Base-by-base conservation (phyloP, 1,140 invertebrate genomes). In the Tetragonula clypearis region DNA sequence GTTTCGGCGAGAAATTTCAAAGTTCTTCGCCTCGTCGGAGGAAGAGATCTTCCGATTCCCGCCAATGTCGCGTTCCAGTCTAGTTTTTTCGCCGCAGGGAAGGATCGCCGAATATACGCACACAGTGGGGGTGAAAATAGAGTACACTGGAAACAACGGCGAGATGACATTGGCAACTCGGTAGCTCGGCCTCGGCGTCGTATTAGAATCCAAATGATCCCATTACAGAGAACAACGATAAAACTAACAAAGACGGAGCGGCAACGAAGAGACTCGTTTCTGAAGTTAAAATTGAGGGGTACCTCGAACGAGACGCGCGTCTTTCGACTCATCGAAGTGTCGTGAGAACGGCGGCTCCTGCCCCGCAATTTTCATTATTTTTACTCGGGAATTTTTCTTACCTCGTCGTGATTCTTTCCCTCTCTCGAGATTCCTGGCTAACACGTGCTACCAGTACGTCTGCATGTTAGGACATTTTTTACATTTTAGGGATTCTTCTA, bases 161-260 rank as follows among this genome's bases (percentile, higher is more conserved):
- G 75, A 79, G 79, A 87, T 49, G 82, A 86, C 77, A 86, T n/a
- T 82, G 78, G 72, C 79, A 81, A 62, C 58, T 15, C 56, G 41
- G 87, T 68, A 73, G 85, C 86, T 88, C 90, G 86, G 88, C 86
- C 82, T 86, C 79, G 83, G 82, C 88, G 75, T 90, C 84, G 91
- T 92, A 92, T 93, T 90, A 92, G 92, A 92, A 93, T 93, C 89
- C 91, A 93, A 92, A 93, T 92, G 92, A 93, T 92, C 85, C 90
- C 84, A 93, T 93, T 93, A 92, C 88, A 1, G 87, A 86, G 86
- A 93, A 93, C 88, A 93, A 91, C 90, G 91, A 92, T 93, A 93
- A 93, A 93, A 93, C 90, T 93, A 93, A 93, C 89, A 92, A 92
- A 92, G 92, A 93, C 88, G 86, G 89, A 90, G 88, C 71, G 85